Conservation (phyloP, 2,888 invertebrate species). For the Microctonus hyperodae region DNA sequence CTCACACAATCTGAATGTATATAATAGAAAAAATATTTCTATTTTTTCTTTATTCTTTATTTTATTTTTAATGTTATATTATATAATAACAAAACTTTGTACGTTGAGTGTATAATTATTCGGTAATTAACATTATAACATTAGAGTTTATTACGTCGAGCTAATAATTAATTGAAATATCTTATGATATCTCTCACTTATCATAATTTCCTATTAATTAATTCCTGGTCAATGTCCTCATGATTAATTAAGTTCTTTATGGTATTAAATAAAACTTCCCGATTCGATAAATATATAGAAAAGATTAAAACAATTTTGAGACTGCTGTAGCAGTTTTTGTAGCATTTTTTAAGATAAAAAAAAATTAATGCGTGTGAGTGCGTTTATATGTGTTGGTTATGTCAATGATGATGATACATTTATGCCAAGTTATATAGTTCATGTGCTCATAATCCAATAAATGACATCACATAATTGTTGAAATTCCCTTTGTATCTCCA, state of each 20-base stretch:
- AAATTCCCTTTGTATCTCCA: conserved; percentile 25
- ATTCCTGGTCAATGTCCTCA: too few relatives aligned
- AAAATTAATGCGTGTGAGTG: conserved; percentile 16
- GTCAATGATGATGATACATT: not conserved
- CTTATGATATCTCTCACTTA: not conserved
- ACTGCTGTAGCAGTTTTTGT: conserved; percentile 43
- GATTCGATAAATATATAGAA: conserved; percentile 7
- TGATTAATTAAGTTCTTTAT: too few relatives aligned
- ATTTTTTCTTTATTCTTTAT: too few relatives aligned
- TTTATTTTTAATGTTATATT: conserved; percentile 39
- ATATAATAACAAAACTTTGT: conserved; percentile 43
- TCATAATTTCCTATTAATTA: too few relatives aligned
- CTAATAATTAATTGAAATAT: conserved; percentile 39
- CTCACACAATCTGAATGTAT: conserved; percentile 48
- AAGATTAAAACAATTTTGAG: conserved; percentile 29
- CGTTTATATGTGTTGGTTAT: not conserved
- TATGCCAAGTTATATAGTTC: too few relatives aligned
- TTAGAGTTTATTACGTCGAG: conserved; percentile 48
- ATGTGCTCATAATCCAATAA: too few relatives aligned
- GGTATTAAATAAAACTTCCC: not conserved
- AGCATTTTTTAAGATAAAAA: conserved; percentile 42
- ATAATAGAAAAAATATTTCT: conserved; percentile 45
- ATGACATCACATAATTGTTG: conserved; percentile 33
- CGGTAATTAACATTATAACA: conserved; percentile 46
- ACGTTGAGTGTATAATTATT: conserved; percentile 47